A percentile compares a stretch with the other conserved stretches of the same genome.
Conservation (phyloP, 1,140 invertebrate genomes). For the Lysiphlebus fabarum region DNA sequence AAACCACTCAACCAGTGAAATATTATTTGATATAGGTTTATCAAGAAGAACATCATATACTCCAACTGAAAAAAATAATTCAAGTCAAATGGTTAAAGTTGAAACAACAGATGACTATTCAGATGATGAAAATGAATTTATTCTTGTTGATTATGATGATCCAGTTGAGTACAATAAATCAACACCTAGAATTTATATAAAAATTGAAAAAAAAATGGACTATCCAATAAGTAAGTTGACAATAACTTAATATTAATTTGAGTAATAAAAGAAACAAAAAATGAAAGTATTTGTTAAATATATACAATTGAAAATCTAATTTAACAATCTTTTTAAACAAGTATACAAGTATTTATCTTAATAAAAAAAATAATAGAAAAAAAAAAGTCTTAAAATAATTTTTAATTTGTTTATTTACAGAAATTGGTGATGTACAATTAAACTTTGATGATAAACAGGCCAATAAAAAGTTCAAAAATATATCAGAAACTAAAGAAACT, state of each 20-base stretch:
- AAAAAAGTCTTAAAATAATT: not conserved
- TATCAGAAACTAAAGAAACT: too few relatives aligned
- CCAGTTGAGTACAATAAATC: slow-evolving; percentile 13
- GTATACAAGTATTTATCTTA: too few relatives aligned
- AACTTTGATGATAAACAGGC: not conserved
- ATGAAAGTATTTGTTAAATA: not conserved
- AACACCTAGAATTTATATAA: slow-evolving; percentile 9
- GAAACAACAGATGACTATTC: slow-evolving; percentile 4
- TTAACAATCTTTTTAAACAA: too few relatives aligned
- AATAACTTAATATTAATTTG: not conserved
- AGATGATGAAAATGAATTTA: slow-evolving; percentile 11
- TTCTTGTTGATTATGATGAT: slow-evolving; percentile 18
- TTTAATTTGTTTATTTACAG: not conserved
- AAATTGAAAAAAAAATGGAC: slow-evolving; percentile 16
- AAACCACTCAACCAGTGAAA: not conserved
- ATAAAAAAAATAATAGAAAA: too few relatives aligned
- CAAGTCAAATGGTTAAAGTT: not conserved
- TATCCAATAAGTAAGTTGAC: slow-evolving; percentile 12
- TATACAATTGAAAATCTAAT: not conserved
- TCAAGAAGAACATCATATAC: not conserved
- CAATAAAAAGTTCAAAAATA: not conserved
- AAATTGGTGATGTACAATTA: slow-evolving; percentile 4
- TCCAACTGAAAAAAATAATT: not conserved
- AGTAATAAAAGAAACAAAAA: not conserved
- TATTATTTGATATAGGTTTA: not conserved